Conservation (phyloP, 2,113 vertebrate species). For the Podiceps cristatus region DNA sequence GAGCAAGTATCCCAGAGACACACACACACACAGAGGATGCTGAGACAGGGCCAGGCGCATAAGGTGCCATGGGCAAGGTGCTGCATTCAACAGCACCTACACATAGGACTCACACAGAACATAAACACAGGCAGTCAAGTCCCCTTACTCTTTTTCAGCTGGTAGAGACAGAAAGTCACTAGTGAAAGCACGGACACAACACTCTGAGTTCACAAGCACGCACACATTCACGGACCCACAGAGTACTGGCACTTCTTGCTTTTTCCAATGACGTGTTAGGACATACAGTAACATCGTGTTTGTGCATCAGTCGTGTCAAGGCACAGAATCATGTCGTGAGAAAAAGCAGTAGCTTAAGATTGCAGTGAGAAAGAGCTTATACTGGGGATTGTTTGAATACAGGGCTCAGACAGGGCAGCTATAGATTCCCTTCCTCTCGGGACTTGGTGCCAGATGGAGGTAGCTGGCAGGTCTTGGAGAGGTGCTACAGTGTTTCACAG, state of each 20-base stretch:
- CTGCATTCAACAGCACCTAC: neutral
- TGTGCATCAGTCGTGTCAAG: rapidly evolving
- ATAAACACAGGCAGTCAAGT: neutral
- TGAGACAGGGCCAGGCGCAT: rapidly evolving
- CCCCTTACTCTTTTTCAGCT: neutral
- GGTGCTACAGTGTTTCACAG: neutral
- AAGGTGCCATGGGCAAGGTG: rapidly evolving
- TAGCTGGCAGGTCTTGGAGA: neutral
- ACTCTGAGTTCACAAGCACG: neutral
- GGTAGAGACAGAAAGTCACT: neutral
- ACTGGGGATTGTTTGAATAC: neutral
- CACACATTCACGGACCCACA: rapidly evolving
- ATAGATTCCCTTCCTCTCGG: rapidly evolving
- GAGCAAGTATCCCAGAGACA: neutral
- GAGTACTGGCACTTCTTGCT: too few relatives aligned
- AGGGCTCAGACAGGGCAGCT: neutral
- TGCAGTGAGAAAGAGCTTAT: neutral
- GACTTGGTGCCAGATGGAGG: neutral
- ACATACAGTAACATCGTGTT: too few relatives aligned
- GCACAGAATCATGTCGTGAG: neutral
- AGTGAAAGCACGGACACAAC: neutral
- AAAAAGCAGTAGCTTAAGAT: neutral
- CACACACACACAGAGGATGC: neutral
- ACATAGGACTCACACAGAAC: neutral
- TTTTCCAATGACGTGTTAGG: neutral